phyloP scores from a whole-genome alignment of 2,888 invertebrate species.

The Pollenia labialis region DNA sequence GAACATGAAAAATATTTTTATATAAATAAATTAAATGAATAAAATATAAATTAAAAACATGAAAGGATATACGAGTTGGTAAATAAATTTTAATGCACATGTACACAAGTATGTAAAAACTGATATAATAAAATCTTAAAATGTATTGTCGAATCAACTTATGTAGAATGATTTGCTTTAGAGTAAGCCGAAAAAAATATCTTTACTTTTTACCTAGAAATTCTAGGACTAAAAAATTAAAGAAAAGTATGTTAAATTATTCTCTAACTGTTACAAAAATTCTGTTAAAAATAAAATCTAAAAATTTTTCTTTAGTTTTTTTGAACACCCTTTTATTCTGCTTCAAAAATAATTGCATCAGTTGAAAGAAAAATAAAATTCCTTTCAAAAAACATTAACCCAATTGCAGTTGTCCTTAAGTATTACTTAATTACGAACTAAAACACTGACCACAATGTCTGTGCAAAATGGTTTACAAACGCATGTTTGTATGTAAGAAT shows the following conservation, averaged over 20 bases:
- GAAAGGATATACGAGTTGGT: neutral
- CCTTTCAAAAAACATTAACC: constrained; percentile 18
- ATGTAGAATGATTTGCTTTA: neutral
- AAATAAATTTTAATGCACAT: no score
- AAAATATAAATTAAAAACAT: constrained; percentile 30
- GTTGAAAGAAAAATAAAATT: neutral
- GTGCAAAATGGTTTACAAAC: neutral
- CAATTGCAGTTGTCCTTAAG: constrained; percentile 58
- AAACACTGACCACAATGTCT: constrained; percentile 56
- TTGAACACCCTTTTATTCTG: neutral
- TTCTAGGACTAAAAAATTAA: no score
- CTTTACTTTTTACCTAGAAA: no score
- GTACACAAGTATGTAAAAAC: neutral
- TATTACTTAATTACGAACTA: constrained; percentile 59
- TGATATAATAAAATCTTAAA: neutral
- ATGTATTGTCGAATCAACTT: neutral
- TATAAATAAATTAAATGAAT: constrained; percentile 4
- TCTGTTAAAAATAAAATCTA: neutral
- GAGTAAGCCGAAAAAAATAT: no score
- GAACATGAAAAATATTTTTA: constrained; percentile 15
- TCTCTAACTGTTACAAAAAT: neutral
- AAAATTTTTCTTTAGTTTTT: neutral
- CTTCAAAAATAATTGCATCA: neutral
- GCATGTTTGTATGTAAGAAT: no score
- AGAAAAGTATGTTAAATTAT: no score